These are phyloP conservation scores for Cryptomyrus ogoouensis DNA, from an alignment of 2,113 vertebrate genomes.

Conservation along the genomic window DNA sequence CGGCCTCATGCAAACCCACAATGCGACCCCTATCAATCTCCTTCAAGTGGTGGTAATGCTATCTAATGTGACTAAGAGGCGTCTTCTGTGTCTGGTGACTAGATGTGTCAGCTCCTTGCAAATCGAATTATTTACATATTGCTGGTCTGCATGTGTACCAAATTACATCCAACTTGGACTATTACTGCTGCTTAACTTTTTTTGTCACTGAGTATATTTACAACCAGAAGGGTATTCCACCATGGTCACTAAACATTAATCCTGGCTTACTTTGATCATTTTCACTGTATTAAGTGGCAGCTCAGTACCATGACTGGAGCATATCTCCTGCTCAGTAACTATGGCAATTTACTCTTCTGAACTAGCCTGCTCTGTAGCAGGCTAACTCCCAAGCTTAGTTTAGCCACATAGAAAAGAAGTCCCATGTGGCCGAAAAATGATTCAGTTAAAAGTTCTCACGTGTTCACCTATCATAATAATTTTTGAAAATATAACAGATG, in stretches of 20 bases:
- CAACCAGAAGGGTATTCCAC: background rate
- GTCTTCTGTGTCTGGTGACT: too few species aligned
- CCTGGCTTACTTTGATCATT: background rate
- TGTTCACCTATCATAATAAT: background rate
- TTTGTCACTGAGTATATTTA: background rate
- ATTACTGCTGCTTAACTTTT: too few species aligned
- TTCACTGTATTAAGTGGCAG: background rate
- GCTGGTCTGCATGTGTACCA: too few species aligned
- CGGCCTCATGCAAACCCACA: too few species aligned
- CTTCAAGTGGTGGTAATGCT: too few species aligned
- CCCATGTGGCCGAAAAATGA: background rate
- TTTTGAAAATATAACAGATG: background rate
- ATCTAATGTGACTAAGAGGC: too few species aligned
- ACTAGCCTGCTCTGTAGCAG: background rate
- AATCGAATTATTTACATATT: too few species aligned
- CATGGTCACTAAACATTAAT: background rate
- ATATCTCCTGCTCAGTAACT: background rate
- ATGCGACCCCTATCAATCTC: too few species aligned
- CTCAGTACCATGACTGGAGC: background rate
- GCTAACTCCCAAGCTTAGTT: background rate
- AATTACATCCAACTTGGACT: too few species aligned
- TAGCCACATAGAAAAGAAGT: background rate
- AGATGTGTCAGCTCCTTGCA: too few species aligned
- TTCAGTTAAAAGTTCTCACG: background rate
- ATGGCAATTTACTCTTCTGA: background rate